These are phyloP conservation scores for Drosophila trapezifrons DNA, from an alignment of 1,140 invertebrate genomes.

Conservation along the genomic window DNA sequence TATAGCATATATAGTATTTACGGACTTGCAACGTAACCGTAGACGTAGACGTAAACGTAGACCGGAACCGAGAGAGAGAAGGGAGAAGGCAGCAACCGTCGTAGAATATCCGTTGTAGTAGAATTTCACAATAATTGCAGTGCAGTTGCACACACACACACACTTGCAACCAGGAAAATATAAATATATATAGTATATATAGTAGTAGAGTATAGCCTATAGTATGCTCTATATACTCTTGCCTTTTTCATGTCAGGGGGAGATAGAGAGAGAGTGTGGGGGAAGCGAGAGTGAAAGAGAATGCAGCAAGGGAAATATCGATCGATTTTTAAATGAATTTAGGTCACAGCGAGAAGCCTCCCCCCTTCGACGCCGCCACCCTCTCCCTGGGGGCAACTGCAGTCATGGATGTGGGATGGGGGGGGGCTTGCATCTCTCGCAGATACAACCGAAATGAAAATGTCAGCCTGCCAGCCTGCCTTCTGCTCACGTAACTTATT, in stretches of 20 bases:
- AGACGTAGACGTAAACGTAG: constrained; percentile 41
- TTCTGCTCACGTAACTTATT: constrained; percentile 77
- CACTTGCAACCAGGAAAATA: neutral
- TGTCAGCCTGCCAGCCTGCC: constrained; percentile 53
- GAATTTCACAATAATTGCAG: constrained; percentile 80
- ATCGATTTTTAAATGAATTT: constrained; percentile 82
- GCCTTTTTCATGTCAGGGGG: constrained; percentile 65
- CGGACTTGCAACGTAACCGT: constrained; percentile 52
- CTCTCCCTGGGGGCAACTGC: constrained; percentile 41
- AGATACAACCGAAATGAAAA: constrained; percentile 62
- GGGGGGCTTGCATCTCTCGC: constrained; percentile 54
- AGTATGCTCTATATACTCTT: constrained; percentile 74
- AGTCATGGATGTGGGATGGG: constrained; percentile 4
- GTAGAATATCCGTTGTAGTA: constrained; percentile 75
- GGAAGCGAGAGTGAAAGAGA: constrained; percentile 35
- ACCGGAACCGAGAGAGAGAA: constrained; percentile 14
- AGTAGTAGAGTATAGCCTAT: constrained; percentile 60
- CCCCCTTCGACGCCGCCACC: neutral
- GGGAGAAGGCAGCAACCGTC: constrained; percentile 35
- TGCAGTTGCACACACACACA: constrained; percentile 50
- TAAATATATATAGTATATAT: constrained; percentile 39
- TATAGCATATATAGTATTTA: constrained; percentile 26
- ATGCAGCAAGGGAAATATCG: constrained; percentile 64
- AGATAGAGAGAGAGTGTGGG: constrained; percentile 2
- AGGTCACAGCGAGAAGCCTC: constrained; percentile 52